phyloP scores from a whole-genome alignment of 2,797 vertebrate species.

The Protonibea diacanthus region DNA sequence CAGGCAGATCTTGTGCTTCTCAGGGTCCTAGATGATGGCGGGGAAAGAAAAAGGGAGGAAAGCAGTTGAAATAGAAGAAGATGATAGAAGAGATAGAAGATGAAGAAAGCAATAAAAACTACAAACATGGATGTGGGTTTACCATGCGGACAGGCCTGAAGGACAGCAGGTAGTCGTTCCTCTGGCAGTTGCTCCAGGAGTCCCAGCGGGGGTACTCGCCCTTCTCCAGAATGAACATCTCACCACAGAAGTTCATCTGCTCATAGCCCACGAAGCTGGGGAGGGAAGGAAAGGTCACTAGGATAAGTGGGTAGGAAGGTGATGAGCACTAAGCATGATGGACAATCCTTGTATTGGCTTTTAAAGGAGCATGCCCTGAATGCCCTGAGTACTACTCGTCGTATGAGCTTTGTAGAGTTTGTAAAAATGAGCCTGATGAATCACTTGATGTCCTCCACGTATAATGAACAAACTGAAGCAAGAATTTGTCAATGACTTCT shows the following conservation, averaged over 20 bases:
- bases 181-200: slow-evolving; percentile 89
- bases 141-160: slow-evolving; percentile 89
- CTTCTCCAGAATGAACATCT: slow-evolving; percentile 90
- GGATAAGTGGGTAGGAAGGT: background rate
- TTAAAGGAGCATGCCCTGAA: background rate
- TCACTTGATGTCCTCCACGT: background rate
- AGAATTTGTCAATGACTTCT: background rate
- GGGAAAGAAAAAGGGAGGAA: background rate
- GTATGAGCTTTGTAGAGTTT: background rate
- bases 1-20: slow-evolving; percentile 86
- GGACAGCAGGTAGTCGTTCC: slow-evolving; percentile 88
- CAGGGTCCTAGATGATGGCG: slow-evolving; percentile 71
- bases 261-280: slow-evolving; percentile 86
- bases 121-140: slow-evolving; percentile 2
- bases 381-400: background rate
- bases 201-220: slow-evolving; percentile 90
- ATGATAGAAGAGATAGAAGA: background rate
- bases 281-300: background rate
- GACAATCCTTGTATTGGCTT: background rate
- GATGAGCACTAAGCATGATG: background rate
- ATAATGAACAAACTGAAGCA: background rate
- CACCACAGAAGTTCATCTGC: slow-evolving; percentile 89
- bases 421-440: background rate
- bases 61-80: too few species aligned
- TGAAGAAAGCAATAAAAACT: background rate